These are phyloP conservation scores for Julus scanicus DNA, from an alignment of 2,888 invertebrate species.

Conservation along the genomic window DNA sequence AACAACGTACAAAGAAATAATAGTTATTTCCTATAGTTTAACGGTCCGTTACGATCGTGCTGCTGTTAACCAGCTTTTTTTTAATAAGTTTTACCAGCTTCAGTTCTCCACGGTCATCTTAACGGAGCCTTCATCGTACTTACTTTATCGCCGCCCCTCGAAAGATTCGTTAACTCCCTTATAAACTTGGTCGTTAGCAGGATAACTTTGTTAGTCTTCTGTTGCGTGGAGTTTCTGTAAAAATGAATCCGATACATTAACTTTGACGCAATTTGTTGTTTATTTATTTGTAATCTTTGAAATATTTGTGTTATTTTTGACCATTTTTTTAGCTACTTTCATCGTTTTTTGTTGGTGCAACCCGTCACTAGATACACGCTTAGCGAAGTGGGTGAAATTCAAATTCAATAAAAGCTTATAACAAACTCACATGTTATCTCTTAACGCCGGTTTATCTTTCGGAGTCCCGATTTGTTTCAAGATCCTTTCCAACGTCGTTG, in stretches of 20 bases:
- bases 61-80: too few relatives aligned
- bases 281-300: too few relatives aligned
- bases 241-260: not conserved
- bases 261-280: too few relatives aligned
- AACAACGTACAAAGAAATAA: too few relatives aligned
- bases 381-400: not conserved
- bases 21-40: too few relatives aligned
- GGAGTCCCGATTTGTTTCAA: slow-evolving; percentile 53
- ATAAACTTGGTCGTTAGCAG: slow-evolving; percentile 8
- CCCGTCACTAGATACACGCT: not conserved
- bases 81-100: too few relatives aligned
- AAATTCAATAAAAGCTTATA: not conserved
- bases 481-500: slow-evolving; percentile 51
- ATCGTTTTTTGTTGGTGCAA: too few relatives aligned
- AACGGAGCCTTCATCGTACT: not conserved
- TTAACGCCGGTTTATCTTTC: slow-evolving; percentile 48
- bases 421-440: slow-evolving; percentile 51
- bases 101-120: not conserved
- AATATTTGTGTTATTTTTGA: not conserved
- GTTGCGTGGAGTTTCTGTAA: slow-evolving; percentile 51
- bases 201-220: slow-evolving; percentile 50
- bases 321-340: not conserved
- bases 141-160: slow-evolving; percentile 14
- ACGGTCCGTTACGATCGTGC: too few relatives aligned
- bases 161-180: slow-evolving; percentile 18